Conservation (phyloP, 23 tunicate species). For the Pegea sp. region DNA sequence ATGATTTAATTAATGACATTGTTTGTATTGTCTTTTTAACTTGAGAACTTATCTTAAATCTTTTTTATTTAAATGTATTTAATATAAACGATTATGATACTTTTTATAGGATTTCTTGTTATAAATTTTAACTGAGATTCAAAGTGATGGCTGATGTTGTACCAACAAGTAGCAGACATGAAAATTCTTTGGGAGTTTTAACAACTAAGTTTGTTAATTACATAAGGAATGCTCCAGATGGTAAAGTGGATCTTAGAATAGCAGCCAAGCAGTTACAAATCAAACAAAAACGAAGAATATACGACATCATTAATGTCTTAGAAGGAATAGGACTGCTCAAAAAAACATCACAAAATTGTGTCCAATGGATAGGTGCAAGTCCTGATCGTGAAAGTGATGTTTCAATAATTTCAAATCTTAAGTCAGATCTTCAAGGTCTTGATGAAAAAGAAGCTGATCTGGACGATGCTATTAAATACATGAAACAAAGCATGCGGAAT, state of each 20-base stretch:
- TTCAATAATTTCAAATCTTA: slow-evolving; percentile 41
- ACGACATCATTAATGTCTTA: slow-evolving; percentile 84
- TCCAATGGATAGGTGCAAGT: slow-evolving; percentile 92
- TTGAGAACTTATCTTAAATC: too few relatives aligned
- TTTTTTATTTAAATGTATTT: too few relatives aligned
- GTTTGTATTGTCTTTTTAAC: too few relatives aligned
- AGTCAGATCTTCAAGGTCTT: slow-evolving; percentile 27
- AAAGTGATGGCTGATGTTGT: too few relatives aligned
- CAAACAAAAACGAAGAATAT: slow-evolving; percentile 78
- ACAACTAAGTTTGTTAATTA: slow-evolving; percentile 67
- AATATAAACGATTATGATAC: too few relatives aligned
- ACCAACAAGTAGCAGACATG: slow-evolving; percentile 70
- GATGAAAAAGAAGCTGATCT: slow-evolving; percentile 44
- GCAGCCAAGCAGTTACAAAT: slow-evolving; percentile 82
- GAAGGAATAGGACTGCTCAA: slow-evolving; percentile 92
- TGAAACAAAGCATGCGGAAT: slow-evolving; percentile 74
- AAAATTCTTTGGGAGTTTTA: slow-evolving; percentile 66
- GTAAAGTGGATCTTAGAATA: slow-evolving; percentile 69
- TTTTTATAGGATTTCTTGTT: too few relatives aligned
- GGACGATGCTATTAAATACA: slow-evolving; percentile 40
- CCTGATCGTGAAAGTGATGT: slow-evolving; percentile 56
- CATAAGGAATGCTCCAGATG: slow-evolving; percentile 65
- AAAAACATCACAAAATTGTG: slow-evolving; percentile 79
- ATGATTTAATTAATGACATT: too few relatives aligned
- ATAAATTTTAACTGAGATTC: too few relatives aligned